Percentiles rank a stretch among this genome's conserved stretches.
phyloP scores from a whole-genome alignment of 2,113 vertebrate species.

The Cephalopholis sonnerati region DNA sequence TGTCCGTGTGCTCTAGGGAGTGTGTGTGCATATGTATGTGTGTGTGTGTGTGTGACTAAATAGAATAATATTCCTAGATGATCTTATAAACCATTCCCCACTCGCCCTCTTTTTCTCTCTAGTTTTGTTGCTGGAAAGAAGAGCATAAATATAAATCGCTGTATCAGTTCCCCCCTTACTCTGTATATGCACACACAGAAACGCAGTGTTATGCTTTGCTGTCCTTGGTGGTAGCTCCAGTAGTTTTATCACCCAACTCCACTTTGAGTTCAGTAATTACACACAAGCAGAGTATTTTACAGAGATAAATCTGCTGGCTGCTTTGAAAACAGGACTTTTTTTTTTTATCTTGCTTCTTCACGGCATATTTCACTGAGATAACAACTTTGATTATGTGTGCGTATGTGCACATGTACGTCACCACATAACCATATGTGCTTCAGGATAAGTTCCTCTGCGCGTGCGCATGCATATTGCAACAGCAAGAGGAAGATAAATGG shows the following conservation, averaged over 20 bases:
- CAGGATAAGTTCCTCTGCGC: neutral
- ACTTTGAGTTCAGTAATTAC: constrained; percentile 77
- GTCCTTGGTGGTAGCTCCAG: constrained; percentile 55
- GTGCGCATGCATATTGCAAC: constrained; percentile 19
- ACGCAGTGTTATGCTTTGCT: constrained; percentile 33
- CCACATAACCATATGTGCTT: constrained; percentile 31
- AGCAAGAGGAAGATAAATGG: constrained; percentile 67
- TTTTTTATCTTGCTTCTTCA: constrained; percentile 64
- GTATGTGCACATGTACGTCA: neutral
- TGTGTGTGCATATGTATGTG: constrained; percentile 20
- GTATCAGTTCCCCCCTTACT: constrained; percentile 28
- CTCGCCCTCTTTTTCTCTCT: constrained; percentile 18
- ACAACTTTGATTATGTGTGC: constrained; percentile 59
- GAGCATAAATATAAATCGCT: constrained; percentile 40
- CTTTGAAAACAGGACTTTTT: constrained; percentile 59
- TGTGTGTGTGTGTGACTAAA: constrained; percentile 40
- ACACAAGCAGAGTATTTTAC: constrained; percentile 69
- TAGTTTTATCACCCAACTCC: constrained; percentile 68
- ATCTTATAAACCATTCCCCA: constrained; percentile 40
- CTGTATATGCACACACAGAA: constrained; percentile 25
- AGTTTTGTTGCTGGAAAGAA: constrained; percentile 56
- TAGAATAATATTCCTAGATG: constrained; percentile 50
- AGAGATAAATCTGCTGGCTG: constrained; percentile 75
- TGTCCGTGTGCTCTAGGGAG: constrained; percentile 44
- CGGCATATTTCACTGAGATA: constrained; percentile 75